Conservation (phyloP, 1,140 invertebrate species). For the Drosophila aff. region DNA sequence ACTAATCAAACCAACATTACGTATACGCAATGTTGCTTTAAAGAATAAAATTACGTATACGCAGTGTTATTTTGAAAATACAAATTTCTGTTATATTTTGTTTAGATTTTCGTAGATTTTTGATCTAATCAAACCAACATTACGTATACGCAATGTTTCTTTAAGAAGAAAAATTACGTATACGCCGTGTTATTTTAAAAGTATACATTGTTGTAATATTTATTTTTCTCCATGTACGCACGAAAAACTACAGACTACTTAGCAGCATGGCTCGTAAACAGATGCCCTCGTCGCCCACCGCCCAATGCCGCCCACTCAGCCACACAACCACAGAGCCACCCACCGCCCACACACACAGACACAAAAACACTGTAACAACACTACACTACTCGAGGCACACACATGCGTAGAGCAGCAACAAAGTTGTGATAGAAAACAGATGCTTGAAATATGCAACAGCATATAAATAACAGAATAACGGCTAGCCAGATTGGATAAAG, state of each 20-base stretch:
- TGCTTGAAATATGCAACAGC: constrained; percentile 76
- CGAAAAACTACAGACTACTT: constrained; percentile 54
- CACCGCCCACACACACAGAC: constrained; percentile 24
- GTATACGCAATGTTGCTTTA: neutral
- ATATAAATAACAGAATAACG: constrained; percentile 77
- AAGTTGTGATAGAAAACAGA: constrained; percentile 64
- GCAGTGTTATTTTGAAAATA: neutral
- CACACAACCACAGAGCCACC: constrained; percentile 21
- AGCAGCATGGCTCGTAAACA: constrained; percentile 41
- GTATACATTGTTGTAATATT: neutral
- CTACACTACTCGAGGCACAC: constrained; percentile 15
- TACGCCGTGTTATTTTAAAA: neutral
- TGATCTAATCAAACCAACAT: neutral
- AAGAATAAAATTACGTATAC: neutral
- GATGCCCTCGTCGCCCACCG: neutral
- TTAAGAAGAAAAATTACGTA: neutral
- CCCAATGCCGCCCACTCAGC: constrained; percentile 4
- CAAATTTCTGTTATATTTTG: neutral
- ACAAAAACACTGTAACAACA: constrained; percentile 19
- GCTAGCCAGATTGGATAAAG: constrained; percentile 70
- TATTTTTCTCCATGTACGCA: constrained; percentile 14
- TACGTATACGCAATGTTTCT: neutral
- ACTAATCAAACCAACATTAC: neutral
- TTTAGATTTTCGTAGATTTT: no score
- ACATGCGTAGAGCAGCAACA: constrained; percentile 60